Percentiles rank a stretch among this genome's conserved stretches.
Evolutionary conservation across 2,797 vertebrate species (phyloP).

Genomic region (Schizopygopsis pylzovi): DNA sequence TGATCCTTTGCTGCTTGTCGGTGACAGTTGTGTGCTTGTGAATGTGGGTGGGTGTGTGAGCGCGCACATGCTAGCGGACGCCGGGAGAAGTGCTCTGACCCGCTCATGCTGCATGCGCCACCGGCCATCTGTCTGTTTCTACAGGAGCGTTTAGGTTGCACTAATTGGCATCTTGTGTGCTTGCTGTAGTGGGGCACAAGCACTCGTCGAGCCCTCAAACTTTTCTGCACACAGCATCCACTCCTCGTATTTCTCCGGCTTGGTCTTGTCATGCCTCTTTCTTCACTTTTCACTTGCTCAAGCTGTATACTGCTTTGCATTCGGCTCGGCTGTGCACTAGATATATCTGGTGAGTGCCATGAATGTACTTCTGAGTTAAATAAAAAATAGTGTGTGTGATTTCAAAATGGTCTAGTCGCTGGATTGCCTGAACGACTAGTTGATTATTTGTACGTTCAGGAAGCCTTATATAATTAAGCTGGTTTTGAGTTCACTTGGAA

Average conservation of each 20-base stretch:
- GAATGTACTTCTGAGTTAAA: too few species aligned
- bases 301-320: not conserved
- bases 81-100: conserved; percentile 71
- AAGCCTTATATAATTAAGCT: too few species aligned
- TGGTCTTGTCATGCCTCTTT: not conserved
- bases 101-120: conserved; percentile 73
- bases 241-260: not conserved
- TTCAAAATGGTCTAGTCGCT: too few species aligned
- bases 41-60: conserved; percentile 63
- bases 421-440: too few species aligned
- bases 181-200: not conserved
- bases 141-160: conserved; percentile 46
- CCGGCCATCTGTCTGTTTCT: conserved; percentile 58
- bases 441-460: too few species aligned
- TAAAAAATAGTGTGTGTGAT: too few species aligned
- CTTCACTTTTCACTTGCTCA: not conserved
- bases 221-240: not conserved
- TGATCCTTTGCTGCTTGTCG: conserved; percentile 75
- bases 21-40: conserved; percentile 79
- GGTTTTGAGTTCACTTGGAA: too few species aligned
- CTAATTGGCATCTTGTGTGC: conserved; percentile 9
- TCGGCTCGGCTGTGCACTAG: too few species aligned
- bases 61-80: conserved; percentile 49
- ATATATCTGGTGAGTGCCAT: too few species aligned
- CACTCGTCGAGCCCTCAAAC: not conserved